A percentile compares a stretch with the other conserved stretches of the same genome.
phyloP scores from a whole-genome alignment of 1,140 invertebrate species.

The Choristoneura fumiferana region DNA sequence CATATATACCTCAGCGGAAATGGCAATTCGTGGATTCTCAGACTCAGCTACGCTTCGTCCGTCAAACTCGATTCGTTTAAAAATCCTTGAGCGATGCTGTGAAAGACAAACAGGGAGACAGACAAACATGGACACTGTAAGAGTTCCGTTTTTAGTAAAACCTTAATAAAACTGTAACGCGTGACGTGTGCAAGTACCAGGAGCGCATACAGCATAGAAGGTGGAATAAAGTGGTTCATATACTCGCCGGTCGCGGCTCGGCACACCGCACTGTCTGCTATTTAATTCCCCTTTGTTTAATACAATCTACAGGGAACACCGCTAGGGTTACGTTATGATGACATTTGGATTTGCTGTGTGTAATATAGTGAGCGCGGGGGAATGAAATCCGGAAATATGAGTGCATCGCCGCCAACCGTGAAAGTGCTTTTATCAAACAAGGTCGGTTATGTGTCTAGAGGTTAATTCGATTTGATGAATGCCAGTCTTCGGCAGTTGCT shows the following conservation, averaged over 20 bases:
- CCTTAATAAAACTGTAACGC: conserved; percentile 29
- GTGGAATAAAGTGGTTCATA: conserved; percentile 49
- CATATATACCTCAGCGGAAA: no score
- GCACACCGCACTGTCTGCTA: conserved; percentile 48
- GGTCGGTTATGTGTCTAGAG: conserved; percentile 31
- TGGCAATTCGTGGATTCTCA: no score
- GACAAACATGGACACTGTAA: no score
- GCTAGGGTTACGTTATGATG: conserved; percentile 50
- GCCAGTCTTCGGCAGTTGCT: no score
- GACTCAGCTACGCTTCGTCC: no score
- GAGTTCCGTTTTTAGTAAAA: conserved; percentile 16
- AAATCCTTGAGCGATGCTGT: no score
- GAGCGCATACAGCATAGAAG: conserved; percentile 30
- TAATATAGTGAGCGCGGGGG: conserved; percentile 40
- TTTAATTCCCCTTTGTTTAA: conserved; percentile 61
- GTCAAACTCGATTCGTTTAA: no score
- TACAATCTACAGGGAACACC: conserved; percentile 53
- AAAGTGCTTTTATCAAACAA: conserved; percentile 31
- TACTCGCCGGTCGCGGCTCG: conserved; percentile 45
- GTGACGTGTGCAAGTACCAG: conserved; percentile 30
- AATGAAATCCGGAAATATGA: conserved; percentile 51
- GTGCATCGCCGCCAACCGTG: conserved; percentile 33
- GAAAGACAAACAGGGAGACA: no score
- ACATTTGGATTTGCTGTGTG: conserved; percentile 53
- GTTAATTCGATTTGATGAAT: conserved; percentile 38